Evolutionary conservation across 2,113 vertebrate genomes (phyloP), one percentile per base, ranked within the genome.

Genomic region (Coturnix japonica): DNA sequence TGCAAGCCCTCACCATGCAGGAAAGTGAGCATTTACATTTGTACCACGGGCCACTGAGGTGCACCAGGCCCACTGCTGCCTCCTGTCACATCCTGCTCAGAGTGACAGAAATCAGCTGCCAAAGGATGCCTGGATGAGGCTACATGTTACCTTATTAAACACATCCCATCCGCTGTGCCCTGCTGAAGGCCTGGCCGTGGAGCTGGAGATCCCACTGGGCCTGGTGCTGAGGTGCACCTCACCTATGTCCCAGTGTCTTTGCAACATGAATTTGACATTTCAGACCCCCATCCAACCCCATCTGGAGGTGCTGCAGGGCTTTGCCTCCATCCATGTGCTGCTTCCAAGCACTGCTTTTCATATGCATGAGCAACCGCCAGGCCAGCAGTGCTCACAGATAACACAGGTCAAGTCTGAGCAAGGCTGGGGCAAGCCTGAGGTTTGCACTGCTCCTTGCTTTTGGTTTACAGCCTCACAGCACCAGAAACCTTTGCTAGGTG

Each of bases 321-420:
- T 93, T 63, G 57, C 44, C 54, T 67, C 39, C 11, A 5, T 37
- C 64, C 1, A 0, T 8, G 31, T 21, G 31, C n/a, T 87, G 35
- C 72, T 39, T 78, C 69, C 75, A 30, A 86, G 77, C 73, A 37
- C 70, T 66, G 79, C 75, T 80, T 79, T 80, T 61, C 85, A 54
- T 49, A 49, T 11, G 49, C 80, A 41, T n/a, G 63, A 89, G 47
- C 73, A 46, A 79, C 71, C 63, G 79, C 81, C 69, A 70, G 76
- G 79, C 81, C 69, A 70, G 76, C 9, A 33, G 41, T 15, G 86
- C 70, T 44, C 78, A 44, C 81, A 90, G 77, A 81, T 81, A 75
- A 83, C 74, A 79, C 31, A 70, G 70, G 63, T 86, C 90, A 93
- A 73, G 83, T 70, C 90, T 87, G 63, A 87, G 83, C 92, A 90